phyloP scores from a whole-genome alignment of 2,888 invertebrate species.

The Pocota personata region DNA sequence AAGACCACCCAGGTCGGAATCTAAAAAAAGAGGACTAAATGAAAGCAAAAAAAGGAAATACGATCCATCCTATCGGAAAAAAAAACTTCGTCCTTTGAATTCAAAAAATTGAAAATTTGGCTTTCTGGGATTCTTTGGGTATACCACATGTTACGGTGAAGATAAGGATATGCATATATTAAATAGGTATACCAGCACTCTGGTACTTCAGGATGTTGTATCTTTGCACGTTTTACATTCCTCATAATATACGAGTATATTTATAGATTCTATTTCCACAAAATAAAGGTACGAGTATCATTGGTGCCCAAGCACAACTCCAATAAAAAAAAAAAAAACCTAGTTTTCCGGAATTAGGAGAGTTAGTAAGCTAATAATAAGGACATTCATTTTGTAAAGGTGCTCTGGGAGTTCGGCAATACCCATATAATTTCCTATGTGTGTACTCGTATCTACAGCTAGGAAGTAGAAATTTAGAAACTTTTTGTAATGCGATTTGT shows the following conservation, averaged over 20 bases:
- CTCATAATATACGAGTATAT: neutral
- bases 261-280: neutral
- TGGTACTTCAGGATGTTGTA: neutral
- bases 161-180: conserved; percentile 49
- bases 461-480: neutral
- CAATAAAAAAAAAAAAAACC: neutral
- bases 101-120: conserved; percentile 34
- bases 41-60: neutral
- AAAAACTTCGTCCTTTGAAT: conserved; percentile 34
- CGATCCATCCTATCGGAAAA: neutral
- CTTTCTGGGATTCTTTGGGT: conserved; percentile 14
- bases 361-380: conserved; percentile 28
- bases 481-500: conserved; percentile 18
- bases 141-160: conserved; percentile 33
- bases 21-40: neutral
- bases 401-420: neutral
- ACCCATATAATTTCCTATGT: neutral
- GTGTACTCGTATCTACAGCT: neutral
- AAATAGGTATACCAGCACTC: conserved; percentile 4
- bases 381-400: conserved; percentile 9
- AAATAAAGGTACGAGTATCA: conserved; percentile 15
- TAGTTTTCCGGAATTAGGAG: neutral
- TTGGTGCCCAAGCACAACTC: neutral
- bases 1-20: conserved; percentile 8
- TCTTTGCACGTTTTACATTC: neutral